A percentile compares a stretch with the other conserved stretches of the same genome.
phyloP scores from a whole-genome alignment of 2,797 vertebrate species.

The Paramormyrops hopkinsi region DNA sequence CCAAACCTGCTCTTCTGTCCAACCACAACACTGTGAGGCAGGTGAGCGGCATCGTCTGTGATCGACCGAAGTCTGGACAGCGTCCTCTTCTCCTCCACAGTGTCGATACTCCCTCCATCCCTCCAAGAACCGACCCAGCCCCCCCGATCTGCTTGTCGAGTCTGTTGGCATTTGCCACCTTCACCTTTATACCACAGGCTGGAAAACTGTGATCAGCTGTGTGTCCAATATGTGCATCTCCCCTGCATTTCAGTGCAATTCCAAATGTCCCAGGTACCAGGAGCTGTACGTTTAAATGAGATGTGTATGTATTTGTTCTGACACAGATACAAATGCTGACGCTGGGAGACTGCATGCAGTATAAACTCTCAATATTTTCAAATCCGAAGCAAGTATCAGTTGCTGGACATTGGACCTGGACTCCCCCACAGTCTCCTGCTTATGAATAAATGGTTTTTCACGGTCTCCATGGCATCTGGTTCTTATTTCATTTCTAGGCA shows the following conservation, averaged over 20 bases:
- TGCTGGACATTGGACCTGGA: neutral
- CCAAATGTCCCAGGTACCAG: neutral
- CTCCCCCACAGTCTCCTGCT: neutral
- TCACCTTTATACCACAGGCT: neutral
- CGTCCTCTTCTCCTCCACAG: neutral
- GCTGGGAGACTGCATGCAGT: neutral
- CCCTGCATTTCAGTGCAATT: neutral
- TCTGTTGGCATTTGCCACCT: neutral
- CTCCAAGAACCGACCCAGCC: neutral
- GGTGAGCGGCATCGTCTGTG: neutral
- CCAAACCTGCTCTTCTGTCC: neutral
- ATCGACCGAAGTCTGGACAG: neutral
- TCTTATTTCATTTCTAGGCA: conserved; percentile 25
- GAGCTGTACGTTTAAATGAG: neutral
- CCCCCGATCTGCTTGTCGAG: neutral
- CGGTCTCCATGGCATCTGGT: neutral
- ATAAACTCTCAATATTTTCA: neutral
- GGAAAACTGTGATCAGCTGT: neutral
- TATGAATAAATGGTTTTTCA: conserved; percentile 3
- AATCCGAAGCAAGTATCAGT: neutral
- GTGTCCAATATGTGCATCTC: neutral
- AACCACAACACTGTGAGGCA: neutral
- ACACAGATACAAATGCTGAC: neutral
- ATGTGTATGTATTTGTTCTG: neutral
- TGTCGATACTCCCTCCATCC: neutral